Evolutionary conservation across 2,888 invertebrate species (phyloP).

Genomic region (Tipula lateralis): DNA sequence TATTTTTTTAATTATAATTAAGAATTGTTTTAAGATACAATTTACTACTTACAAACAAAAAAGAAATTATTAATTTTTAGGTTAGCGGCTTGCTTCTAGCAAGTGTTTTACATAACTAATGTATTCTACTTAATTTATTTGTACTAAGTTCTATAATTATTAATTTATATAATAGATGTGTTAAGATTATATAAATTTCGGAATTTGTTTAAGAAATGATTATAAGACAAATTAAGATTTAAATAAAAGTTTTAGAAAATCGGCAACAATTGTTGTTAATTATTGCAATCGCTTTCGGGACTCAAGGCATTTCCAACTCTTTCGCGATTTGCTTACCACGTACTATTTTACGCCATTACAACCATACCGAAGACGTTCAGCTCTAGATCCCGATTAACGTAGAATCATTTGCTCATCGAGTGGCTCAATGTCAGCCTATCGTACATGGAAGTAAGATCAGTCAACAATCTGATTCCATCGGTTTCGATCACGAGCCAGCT

Average conservation of each 20-base stretch:
- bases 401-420: too few relatives aligned
- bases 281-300: too few relatives aligned
- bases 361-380: too few relatives aligned
- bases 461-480: too few relatives aligned
- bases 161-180: background rate
- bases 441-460: too few relatives aligned
- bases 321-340: too few relatives aligned
- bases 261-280: too few relatives aligned
- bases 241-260: background rate
- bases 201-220: background rate
- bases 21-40: background rate
- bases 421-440: too few relatives aligned
- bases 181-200: background rate
- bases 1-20: background rate
- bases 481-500: too few relatives aligned
- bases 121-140: conserved; percentile 13
- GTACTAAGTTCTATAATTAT: background rate
- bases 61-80: background rate
- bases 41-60: background rate
- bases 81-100: background rate
- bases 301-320: too few relatives aligned
- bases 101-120: background rate
- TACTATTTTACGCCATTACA: too few relatives aligned
- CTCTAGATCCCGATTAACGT: too few relatives aligned
- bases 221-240: background rate